Evolutionary conservation across 2,113 vertebrate species (phyloP).

Genomic region (Ailuropoda melanoleuca): DNA sequence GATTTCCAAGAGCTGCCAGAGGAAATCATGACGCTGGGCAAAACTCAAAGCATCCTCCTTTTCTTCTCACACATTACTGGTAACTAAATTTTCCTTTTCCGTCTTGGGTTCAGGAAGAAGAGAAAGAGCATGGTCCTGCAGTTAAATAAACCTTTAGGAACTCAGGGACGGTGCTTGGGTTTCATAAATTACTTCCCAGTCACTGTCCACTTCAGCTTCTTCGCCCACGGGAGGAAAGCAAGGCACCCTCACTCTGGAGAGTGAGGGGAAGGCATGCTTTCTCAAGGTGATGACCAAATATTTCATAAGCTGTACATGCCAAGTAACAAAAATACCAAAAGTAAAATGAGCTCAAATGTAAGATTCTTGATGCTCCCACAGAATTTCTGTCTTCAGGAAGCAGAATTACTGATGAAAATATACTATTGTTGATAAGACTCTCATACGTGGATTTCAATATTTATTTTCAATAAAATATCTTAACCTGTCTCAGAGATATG

Average conservation of each 20-base stretch:
- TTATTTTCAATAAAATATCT: constrained; percentile 36
- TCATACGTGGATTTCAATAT: not conserved
- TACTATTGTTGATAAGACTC: not conserved
- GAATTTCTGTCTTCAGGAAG: not conserved
- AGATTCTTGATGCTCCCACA: not conserved
- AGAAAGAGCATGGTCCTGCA: not conserved
- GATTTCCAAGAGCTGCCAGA: not conserved
- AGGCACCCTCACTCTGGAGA: not conserved
- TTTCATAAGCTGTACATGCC: not conserved
- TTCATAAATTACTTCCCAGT: not conserved
- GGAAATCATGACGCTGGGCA: not conserved
- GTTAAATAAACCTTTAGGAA: not conserved
- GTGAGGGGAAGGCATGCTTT: not conserved
- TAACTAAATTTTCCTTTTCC: not conserved
- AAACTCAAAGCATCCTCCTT: not conserved
- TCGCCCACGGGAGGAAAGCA: not conserved
- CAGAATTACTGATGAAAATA: not conserved
- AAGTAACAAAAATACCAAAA: constrained; percentile 17
- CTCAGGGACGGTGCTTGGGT: not conserved
- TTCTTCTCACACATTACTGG: not conserved
- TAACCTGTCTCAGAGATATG: not conserved
- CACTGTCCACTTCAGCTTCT: not conserved
- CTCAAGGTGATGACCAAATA: not conserved
- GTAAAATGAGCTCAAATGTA: not conserved
- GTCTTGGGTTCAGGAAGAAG: not conserved